These are phyloP conservation scores for Pandemis corylana DNA, from an alignment of 2,888 invertebrate genomes.

Conservation along the genomic window DNA sequence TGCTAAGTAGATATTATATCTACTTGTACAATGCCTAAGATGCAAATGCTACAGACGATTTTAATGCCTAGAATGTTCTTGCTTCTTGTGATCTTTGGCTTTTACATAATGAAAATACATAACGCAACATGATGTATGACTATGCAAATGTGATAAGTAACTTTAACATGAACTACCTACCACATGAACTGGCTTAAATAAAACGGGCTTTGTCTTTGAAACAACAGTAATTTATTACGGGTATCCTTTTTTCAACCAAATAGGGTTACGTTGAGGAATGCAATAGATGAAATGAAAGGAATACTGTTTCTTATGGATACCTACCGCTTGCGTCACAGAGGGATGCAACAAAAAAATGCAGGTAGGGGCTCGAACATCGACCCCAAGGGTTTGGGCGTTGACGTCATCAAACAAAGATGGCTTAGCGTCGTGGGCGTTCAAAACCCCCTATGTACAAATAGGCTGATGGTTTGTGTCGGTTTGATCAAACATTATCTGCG, in stretches of 20 bases:
- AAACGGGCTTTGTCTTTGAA: background rate
- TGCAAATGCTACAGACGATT: no score
- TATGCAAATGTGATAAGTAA: background rate
- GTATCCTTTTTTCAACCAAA: slow-evolving; percentile 11
- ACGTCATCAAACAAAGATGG: slow-evolving; percentile 69
- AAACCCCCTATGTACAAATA: slow-evolving; percentile 57
- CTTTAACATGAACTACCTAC: background rate
- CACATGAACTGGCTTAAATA: background rate
- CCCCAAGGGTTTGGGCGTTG: slow-evolving; percentile 71
- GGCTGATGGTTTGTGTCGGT: slow-evolving; percentile 39
- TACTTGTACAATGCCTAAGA: no score
- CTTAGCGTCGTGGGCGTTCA: slow-evolving; percentile 54
- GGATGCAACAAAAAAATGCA: slow-evolving; percentile 81
- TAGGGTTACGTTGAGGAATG: slow-evolving; percentile 43
- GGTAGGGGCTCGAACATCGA: slow-evolving; percentile 81
- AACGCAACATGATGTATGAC: background rate
- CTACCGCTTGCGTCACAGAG: slow-evolving; percentile 68
- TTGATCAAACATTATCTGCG: background rate
- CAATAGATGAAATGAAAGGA: slow-evolving; percentile 50
- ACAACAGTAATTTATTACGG: slow-evolving; percentile 10
- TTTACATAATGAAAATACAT: no score
- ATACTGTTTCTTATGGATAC: slow-evolving; percentile 62
- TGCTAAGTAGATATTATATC: no score
- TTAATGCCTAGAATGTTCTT: no score
- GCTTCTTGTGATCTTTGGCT: no score